Conservation (phyloP, 2,113 vertebrate species). For the Trinectes maculatus region DNA sequence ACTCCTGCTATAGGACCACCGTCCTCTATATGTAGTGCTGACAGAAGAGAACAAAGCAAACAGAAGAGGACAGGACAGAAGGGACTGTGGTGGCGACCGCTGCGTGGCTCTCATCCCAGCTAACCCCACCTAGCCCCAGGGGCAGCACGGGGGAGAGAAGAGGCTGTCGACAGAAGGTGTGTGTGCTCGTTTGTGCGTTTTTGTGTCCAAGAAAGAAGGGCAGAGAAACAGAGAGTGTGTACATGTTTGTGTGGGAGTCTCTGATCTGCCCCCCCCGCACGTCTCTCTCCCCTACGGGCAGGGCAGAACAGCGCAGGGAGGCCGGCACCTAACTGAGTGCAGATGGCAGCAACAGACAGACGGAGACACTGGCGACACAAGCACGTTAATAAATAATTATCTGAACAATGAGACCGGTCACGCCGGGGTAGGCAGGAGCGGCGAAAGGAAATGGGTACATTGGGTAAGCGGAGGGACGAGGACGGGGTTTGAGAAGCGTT, state of each 20-base stretch:
- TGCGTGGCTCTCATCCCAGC: slow-evolving; percentile 66
- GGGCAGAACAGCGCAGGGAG: slow-evolving; percentile 71
- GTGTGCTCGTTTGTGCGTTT: slow-evolving; percentile 33
- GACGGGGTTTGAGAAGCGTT: slow-evolving; percentile 25
- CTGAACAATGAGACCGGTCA: slow-evolving; percentile 73
- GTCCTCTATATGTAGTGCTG: slow-evolving; percentile 51
- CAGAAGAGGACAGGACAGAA: slow-evolving; percentile 68
- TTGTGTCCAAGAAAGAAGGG: slow-evolving; percentile 45
- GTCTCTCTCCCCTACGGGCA: slow-evolving; percentile 62
- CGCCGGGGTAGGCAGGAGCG: slow-evolving; percentile 34
- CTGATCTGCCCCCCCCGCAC: slow-evolving; percentile 61
- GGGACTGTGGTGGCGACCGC: slow-evolving; percentile 71
- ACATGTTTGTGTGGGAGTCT: slow-evolving; percentile 56
- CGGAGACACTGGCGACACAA: slow-evolving; percentile 65
- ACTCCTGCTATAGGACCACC: slow-evolving; percentile 20
- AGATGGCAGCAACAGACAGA: slow-evolving; percentile 81
- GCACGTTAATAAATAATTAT: slow-evolving; percentile 82
- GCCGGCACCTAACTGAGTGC: slow-evolving; percentile 79
- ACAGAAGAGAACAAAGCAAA: slow-evolving; percentile 64
- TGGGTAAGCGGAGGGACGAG: slow-evolving; percentile 9
- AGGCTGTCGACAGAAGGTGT: slow-evolving; percentile 69
- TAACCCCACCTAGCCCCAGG: slow-evolving; percentile 73
- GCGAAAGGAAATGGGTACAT: slow-evolving; percentile 18
- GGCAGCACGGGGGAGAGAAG: slow-evolving; percentile 48
- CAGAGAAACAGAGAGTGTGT: slow-evolving; percentile 9